Evolutionary conservation across 2,113 vertebrate species (phyloP).

Genomic region (Megaceryle maxima): DNA sequence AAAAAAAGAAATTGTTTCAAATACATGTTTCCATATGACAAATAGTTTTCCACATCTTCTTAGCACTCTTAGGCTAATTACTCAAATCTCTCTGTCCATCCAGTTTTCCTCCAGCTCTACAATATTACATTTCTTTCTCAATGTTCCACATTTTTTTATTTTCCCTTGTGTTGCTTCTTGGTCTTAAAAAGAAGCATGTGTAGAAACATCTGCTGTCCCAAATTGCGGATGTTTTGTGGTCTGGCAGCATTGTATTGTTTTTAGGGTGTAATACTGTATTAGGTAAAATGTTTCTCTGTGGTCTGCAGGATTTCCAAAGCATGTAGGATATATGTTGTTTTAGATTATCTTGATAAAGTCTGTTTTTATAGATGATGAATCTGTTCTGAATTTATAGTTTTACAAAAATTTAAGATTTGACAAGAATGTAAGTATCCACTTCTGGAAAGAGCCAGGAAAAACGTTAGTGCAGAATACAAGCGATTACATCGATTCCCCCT

Average conservation of each 20-base stretch:
- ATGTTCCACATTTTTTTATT: conserved; percentile 45
- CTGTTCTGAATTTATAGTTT: conserved; percentile 28
- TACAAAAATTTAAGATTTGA: conserved; percentile 12
- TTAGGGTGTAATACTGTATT: conserved; percentile 62
- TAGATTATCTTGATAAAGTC: conserved; percentile 60
- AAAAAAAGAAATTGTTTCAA: not conserved
- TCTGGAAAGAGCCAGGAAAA: not conserved
- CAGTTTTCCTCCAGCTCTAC: not conserved
- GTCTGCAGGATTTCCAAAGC: conserved; percentile 73
- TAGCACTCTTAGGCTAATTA: conserved; percentile 1
- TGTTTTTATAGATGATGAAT: conserved; percentile 54
- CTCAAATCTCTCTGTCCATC: conserved; percentile 27
- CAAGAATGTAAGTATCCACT: conserved; percentile 36
- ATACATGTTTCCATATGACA: not conserved
- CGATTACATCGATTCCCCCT: not conserved
- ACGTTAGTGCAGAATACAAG: not conserved
- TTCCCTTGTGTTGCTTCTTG: conserved; percentile 64
- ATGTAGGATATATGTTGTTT: conserved; percentile 65
- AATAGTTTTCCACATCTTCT: not conserved
- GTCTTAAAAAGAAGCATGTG: conserved; percentile 79
- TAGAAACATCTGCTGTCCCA: conserved; percentile 73
- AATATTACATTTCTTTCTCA: conserved; percentile 42
- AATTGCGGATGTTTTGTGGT: conserved; percentile 69
- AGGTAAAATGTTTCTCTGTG: conserved; percentile 64
- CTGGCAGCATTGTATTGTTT: conserved; percentile 67